These are phyloP conservation scores for Calephelis virginiensis DNA, from an alignment of 1,140 invertebrate genomes.

Conservation along the genomic window DNA sequence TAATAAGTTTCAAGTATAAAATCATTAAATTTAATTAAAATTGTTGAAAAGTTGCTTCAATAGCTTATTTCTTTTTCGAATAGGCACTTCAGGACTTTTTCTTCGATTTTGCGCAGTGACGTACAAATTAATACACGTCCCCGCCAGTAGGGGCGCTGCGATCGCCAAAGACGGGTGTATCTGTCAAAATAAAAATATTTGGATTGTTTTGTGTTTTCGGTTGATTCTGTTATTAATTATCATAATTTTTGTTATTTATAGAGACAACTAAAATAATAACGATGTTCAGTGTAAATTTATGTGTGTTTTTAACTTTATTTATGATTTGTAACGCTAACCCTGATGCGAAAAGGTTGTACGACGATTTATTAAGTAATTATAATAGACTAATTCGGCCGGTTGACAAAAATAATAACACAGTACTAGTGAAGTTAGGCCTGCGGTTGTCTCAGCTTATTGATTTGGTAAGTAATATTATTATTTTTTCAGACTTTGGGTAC, in stretches of 20 bases:
- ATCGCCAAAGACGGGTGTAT: constrained; percentile 8
- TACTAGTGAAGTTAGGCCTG: constrained; percentile 94
- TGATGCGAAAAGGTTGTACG: constrained; percentile 94
- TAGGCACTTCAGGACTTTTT: not conserved
- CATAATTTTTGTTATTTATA: not conserved
- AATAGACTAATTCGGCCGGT: constrained; percentile 97
- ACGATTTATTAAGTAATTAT: constrained; percentile 97
- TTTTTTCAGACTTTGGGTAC: too few relatives aligned
- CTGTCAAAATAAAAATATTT: constrained; percentile 7
- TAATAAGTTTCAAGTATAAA: not conserved
- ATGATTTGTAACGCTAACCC: constrained; percentile 82
- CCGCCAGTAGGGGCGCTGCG: constrained; percentile 7
- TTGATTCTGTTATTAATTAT: too few relatives aligned
- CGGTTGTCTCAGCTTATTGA: constrained; percentile 97
- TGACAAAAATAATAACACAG: constrained; percentile 94
- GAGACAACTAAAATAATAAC: constrained; percentile 7
- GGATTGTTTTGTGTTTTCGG: not conserved
- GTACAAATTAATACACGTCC: not conserved
- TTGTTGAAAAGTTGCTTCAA: too few relatives aligned
- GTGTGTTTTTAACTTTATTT: constrained; percentile 40
- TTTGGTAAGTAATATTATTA: constrained; percentile 83
- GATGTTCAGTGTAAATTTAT: constrained; percentile 32
- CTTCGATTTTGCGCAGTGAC: constrained; percentile 3
- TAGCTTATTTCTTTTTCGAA: too few relatives aligned
- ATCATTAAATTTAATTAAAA: too few relatives aligned